These are phyloP conservation scores for Drosophila miranda DNA, from an alignment of 1,140 invertebrate species.

Conservation along the genomic window DNA sequence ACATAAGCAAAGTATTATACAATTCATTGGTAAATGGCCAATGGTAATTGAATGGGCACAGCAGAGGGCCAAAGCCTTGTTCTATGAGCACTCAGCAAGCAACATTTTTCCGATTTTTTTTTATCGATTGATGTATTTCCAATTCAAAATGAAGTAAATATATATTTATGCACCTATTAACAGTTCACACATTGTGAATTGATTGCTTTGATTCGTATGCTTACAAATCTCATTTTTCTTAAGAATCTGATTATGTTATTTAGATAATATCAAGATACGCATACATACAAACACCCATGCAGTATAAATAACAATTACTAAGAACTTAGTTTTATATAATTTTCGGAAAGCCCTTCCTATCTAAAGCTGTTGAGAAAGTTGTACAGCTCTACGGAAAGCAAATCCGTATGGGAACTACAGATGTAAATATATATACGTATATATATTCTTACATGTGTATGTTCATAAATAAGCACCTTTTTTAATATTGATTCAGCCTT, in stretches of 20 bases:
- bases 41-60: conserved; percentile 7
- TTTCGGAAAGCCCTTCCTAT: not conserved
- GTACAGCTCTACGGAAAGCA: not conserved
- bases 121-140: not conserved
- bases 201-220: conserved; percentile 8
- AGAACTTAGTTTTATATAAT: conserved; percentile 2
- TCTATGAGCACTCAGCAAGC: too few species aligned
- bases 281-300: conserved; percentile 3
- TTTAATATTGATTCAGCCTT: too few species aligned
- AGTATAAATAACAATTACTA: conserved; percentile 8
- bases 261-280: conserved; percentile 3
- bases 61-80: too few species aligned
- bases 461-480: too few species aligned
- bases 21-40: conserved; percentile 19
- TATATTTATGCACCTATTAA: not conserved
- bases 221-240: conserved; percentile 37
- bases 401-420: too few species aligned
- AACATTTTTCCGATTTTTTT: not conserved
- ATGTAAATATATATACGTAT: too few species aligned
- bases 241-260: conserved; percentile 17
- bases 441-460: too few species aligned
- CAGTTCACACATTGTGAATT: conserved; percentile 8
- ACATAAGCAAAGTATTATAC: conserved; percentile 63
- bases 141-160: too few species aligned
- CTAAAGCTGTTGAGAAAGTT: not conserved